Evolutionary conservation across 2,113 vertebrate genomes (phyloP).

Genomic region (Cololabis saira): DNA sequence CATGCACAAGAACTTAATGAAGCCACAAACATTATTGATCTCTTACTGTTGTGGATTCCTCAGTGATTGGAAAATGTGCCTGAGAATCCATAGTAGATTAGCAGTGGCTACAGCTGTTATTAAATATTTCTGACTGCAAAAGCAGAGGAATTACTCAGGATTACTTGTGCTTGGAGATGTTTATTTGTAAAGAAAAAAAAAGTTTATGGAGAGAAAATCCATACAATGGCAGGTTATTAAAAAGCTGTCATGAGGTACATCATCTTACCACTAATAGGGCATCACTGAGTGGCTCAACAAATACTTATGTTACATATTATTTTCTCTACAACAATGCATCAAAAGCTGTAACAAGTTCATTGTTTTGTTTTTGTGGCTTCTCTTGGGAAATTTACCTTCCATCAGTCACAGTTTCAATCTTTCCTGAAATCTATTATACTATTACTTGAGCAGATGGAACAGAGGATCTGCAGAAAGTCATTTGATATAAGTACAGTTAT

Average conservation of each 20-base stretch:
- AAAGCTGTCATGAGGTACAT: slow-evolving; percentile 32
- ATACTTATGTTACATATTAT: not conserved
- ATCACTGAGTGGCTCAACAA: not conserved
- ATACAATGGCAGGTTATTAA: slow-evolving; percentile 38
- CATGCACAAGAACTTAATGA: too few relatives aligned
- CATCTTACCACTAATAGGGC: slow-evolving; percentile 10
- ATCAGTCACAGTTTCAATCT: slow-evolving; percentile 18
- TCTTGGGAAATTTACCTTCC: slow-evolving; percentile 38
- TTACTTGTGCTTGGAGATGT: slow-evolving; percentile 43
- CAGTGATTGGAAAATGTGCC: too few relatives aligned
- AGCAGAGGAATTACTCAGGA: slow-evolving; percentile 18
- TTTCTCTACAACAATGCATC: not conserved
- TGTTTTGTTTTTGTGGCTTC: not conserved
- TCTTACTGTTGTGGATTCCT: too few relatives aligned
- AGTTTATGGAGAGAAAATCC: slow-evolving; percentile 31
- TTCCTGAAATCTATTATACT: slow-evolving; percentile 28
- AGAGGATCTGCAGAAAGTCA: slow-evolving; percentile 19
- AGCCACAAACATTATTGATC: too few relatives aligned
- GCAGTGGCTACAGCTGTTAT: slow-evolving; percentile 43
- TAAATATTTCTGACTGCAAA: slow-evolving; percentile 56
- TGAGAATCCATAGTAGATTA: slow-evolving; percentile 26
- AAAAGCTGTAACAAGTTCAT: slow-evolving; percentile 11
- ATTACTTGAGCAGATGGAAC: slow-evolving; percentile 29
- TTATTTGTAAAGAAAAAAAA: slow-evolving; percentile 42
- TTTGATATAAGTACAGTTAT: slow-evolving; percentile 24